Base-by-base conservation (phyloP, 2,888 invertebrate genomes). In the Meteorus cinctellus region DNA sequence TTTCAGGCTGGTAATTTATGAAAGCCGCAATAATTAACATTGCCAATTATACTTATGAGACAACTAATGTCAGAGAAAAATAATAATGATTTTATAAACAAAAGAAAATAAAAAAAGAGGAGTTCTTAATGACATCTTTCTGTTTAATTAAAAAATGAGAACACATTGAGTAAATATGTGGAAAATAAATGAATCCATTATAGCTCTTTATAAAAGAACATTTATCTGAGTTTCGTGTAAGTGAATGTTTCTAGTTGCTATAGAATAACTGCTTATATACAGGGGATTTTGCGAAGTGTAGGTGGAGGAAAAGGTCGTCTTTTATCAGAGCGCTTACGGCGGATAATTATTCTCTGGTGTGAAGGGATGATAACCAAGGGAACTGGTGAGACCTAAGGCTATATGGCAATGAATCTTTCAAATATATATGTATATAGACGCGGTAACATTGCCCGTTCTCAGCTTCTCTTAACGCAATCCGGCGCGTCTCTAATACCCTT, bases 311-410 rank as follows among this genome's bases (percentile, higher is more conserved):
- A 48, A 72, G 60, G 72, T 72, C 83, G 82, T 84, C 85, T 85
- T 85, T 86, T 86, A 86, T 86, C 87, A 82, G 82, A 81, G 82
- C 84, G 83, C 84, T 84, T 83, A 85, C 84, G 81, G 82, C 81
- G 84, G 85, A 87, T 87, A 87, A 87, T 87, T 87, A 87, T 86
- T 86, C 85, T 83, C 83, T 81, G 79, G 81, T 82, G 80, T 82
- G 80, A 80, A 80, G 70, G 78, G 81, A 79, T 78, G 81, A 83
- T 79, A 72, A 72, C 68, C 73, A 75, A 62, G 59, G 51, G 74
- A 70, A 75, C 66, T 51, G 62, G 70, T 72, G 62, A 63, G 76
- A 75, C 68, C 63, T 59, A 76, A 66, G 34, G 51, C 72, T 69
- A 75, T 48, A 75, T 75, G 77, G 84, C 86, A 87, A 87, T 85